A percentile compares a stretch with the other conserved stretches of the same genome.
phyloP scores from a whole-genome alignment of 2,797 vertebrate genomes.

The Ataeniobius toweri region DNA sequence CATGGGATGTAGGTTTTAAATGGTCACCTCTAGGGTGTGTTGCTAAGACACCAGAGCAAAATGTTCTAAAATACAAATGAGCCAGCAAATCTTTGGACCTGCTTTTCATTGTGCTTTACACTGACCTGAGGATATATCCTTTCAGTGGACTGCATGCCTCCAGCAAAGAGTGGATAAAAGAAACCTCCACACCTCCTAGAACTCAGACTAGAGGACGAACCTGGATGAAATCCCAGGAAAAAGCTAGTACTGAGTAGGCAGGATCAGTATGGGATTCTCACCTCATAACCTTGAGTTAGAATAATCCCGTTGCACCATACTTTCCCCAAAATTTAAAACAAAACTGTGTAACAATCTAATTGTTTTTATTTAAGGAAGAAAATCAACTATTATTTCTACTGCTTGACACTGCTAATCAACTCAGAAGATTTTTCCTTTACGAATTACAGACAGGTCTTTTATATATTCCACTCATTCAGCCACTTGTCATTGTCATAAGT shows the following conservation, averaged over 20 bases:
- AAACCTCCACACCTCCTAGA: conserved; percentile 35
- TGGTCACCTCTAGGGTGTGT: conserved; percentile 55
- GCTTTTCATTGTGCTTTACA: conserved; percentile 60
- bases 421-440: conserved; percentile 11
- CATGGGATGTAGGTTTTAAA: conserved; percentile 58
- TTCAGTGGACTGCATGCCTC: conserved; percentile 60
- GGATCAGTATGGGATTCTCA: not conserved
- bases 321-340: not conserved
- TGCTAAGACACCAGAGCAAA: conserved; percentile 65
- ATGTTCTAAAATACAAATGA: conserved; percentile 66
- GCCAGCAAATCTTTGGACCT: conserved; percentile 40
- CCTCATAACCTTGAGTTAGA: not conserved
- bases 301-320: not conserved
- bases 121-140: conserved; percentile 58
- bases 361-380: not conserved
- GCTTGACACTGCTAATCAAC: not conserved
- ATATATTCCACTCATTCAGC: not conserved
- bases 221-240: conserved; percentile 22
- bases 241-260: conserved; percentile 13
- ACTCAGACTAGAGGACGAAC: conserved; percentile 47
- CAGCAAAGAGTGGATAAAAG: conserved; percentile 41
- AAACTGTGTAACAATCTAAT: not conserved
- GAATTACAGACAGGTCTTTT: conserved; percentile 8
- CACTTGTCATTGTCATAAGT: conserved; percentile 1
- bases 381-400: not conserved